A percentile compares a stretch with the other conserved stretches of the same genome.
Conservation (phyloP, 1,140 invertebrate species). For the Sminthurinus signatus region DNA sequence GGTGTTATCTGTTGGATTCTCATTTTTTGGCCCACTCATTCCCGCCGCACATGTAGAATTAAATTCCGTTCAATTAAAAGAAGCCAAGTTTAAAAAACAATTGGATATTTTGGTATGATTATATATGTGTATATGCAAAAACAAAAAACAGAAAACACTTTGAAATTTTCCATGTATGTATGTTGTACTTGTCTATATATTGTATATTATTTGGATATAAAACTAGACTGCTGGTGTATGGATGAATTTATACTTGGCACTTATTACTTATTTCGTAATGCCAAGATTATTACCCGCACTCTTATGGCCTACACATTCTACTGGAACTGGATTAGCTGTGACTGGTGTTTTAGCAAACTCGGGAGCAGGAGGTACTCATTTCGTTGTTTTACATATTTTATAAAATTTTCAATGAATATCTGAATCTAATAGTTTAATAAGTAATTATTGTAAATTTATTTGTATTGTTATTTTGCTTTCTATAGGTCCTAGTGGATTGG, state of each 20-base stretch:
- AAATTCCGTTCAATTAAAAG: slow-evolving; percentile 35
- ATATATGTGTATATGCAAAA: background rate
- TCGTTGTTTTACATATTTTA: too few relatives aligned
- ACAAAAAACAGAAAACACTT: background rate
- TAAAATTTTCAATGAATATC: too few relatives aligned
- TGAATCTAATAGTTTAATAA: background rate
- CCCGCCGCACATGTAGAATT: slow-evolving; percentile 40
- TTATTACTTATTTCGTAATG: slow-evolving; percentile 36
- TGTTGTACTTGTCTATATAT: too few relatives aligned
- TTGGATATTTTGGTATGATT: slow-evolving; percentile 40
- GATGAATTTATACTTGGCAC: slow-evolving; percentile 39
- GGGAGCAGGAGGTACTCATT: slow-evolving; percentile 35
- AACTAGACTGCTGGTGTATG: slow-evolving; percentile 37
- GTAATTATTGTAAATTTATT: background rate
- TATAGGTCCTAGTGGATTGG: slow-evolving; percentile 33
- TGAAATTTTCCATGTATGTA: too few relatives aligned
- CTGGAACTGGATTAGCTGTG: slow-evolving; percentile 35
- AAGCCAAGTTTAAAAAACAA: slow-evolving; percentile 34
- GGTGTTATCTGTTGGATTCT: slow-evolving; percentile 27
- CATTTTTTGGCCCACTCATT: slow-evolving; percentile 38
- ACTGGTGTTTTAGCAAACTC: slow-evolving; percentile 33
- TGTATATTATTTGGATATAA: too few relatives aligned
- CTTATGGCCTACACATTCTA: slow-evolving; percentile 35
- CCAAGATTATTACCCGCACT: slow-evolving; percentile 34
- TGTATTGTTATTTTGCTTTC: slow-evolving; percentile 5